Evolutionary conservation across 2,888 invertebrate species (phyloP).

Genomic region (Pteria penguin): DNA sequence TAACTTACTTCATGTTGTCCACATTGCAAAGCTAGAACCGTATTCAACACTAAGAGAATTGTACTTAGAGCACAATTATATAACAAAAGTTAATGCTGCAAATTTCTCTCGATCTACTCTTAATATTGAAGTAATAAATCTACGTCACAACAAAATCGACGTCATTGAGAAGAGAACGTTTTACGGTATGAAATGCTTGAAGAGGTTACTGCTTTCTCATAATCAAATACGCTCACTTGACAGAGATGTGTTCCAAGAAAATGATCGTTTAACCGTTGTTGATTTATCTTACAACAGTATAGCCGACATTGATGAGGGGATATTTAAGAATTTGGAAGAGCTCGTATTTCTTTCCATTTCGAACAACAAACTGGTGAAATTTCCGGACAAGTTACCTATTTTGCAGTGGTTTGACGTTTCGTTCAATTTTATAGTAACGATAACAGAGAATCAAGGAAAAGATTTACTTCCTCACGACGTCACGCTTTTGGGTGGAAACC

Average conservation of each 20-base stretch:
- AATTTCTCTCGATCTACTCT: background rate
- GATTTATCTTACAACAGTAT: conserved; percentile 44
- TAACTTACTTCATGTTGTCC: background rate
- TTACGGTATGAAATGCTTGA: conserved; percentile 4
- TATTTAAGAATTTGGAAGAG: conserved; percentile 25
- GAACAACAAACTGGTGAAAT: conserved; percentile 30
- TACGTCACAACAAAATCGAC: background rate
- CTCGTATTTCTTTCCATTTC: conserved; percentile 43
- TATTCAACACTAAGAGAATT: background rate
- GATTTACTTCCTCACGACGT: conserved; percentile 26
- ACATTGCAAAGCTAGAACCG: background rate
- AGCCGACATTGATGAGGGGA: conserved; percentile 14
- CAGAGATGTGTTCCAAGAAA: background rate
- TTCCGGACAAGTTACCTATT: conserved; percentile 41
- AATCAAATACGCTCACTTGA: conserved; percentile 33
- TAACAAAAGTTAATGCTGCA: background rate
- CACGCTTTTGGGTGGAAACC: conserved; percentile 24
- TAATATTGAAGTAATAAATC: background rate
- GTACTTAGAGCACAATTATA: conserved; percentile 4
- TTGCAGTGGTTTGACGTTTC: conserved; percentile 52
- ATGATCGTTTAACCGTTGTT: conserved; percentile 22
- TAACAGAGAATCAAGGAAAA: conserved; percentile 26
- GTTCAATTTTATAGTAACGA: conserved; percentile 38
- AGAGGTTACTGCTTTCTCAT: conserved; percentile 36
- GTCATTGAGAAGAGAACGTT: background rate